phyloP scores from a whole-genome alignment of 2,113 vertebrate species.

The Brachyhypopomus gauderio region DNA sequence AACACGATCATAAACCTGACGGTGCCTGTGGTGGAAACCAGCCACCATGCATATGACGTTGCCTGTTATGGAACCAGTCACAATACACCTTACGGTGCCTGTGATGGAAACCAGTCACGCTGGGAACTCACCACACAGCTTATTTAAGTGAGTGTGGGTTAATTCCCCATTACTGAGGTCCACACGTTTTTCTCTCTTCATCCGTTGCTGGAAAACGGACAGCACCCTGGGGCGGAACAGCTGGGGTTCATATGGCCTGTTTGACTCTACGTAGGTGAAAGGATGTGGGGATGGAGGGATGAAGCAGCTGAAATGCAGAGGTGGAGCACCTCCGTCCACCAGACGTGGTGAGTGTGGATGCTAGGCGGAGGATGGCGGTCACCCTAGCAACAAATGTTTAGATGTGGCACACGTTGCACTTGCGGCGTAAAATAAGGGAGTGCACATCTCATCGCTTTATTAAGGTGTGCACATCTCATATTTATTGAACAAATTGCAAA shows the following conservation, averaged over 20 bases:
- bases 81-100: no score
- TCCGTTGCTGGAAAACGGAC: neutral
- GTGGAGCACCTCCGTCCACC: neutral
- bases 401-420: neutral
- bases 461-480: neutral
- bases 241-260: neutral
- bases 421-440: neutral
- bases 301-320: neutral
- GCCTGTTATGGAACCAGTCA: no score
- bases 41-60: no score
- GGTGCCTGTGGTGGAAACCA: neutral
- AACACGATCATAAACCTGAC: neutral
- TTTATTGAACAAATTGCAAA: constrained; percentile 8
- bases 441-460: neutral
- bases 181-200: constrained; percentile 1
- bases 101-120: neutral
- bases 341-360: neutral
- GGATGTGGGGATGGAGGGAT: neutral
- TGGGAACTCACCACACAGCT: neutral
- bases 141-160: neutral
- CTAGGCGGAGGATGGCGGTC: neutral
- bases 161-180: neutral
- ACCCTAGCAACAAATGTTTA: neutral
- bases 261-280: neutral
- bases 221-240: neutral